phyloP scores from a whole-genome alignment of 2,888 invertebrate species.

The Ophraella communa region DNA sequence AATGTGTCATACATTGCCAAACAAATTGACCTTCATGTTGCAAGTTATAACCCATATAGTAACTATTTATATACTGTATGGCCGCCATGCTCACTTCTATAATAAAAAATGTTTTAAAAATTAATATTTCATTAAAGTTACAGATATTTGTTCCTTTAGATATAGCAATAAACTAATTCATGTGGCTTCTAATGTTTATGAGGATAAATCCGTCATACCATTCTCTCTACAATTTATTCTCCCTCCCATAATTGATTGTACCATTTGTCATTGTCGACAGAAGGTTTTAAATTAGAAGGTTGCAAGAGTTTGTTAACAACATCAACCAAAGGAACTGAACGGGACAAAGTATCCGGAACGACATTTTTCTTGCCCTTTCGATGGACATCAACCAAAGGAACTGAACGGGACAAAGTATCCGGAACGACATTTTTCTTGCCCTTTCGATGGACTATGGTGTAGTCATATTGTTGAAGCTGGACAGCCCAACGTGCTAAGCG shows the following conservation, averaged over 20 bases:
- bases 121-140: too few relatives aligned
- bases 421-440: conserved; percentile 24
- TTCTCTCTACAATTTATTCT: too few relatives aligned
- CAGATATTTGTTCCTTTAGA: too few relatives aligned
- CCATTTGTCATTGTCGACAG: background rate
- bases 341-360: conserved; percentile 26
- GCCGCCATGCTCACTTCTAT: conserved; percentile 91
- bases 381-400: background rate
- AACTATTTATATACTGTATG: conserved; percentile 91
- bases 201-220: too few relatives aligned
- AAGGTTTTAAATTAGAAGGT: background rate
- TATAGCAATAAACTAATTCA: too few relatives aligned
- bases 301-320: background rate
- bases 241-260: background rate
- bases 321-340: background rate
- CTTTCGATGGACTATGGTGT: conserved; percentile 26
- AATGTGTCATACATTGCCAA: conserved; percentile 90
- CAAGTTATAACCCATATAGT: conserved; percentile 91
- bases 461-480: conserved; percentile 28
- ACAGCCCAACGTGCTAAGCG: conserved; percentile 31
- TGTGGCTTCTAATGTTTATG: too few relatives aligned
- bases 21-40: conserved; percentile 94
- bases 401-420: conserved; percentile 17
- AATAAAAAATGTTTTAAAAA: conserved; percentile 35
- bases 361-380: conserved; percentile 26